Conservation (phyloP, 2,888 invertebrate species). For the Cephus pulcher region DNA sequence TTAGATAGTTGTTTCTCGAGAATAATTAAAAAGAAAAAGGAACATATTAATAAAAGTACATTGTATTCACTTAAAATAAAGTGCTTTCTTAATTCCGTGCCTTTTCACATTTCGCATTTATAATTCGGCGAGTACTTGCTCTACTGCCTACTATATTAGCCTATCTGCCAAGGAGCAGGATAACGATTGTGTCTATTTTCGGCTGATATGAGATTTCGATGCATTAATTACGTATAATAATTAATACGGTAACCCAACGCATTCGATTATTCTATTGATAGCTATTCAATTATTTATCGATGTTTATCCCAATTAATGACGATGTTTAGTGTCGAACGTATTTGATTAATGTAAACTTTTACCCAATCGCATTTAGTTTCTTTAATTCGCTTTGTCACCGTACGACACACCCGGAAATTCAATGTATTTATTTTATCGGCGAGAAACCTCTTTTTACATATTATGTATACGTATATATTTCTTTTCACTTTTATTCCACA, state of each 20-base stretch:
- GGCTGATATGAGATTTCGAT: too few species aligned
- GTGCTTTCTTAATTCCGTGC: conserved; percentile 62
- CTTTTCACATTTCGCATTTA: conserved; percentile 38
- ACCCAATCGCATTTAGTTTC: neutral
- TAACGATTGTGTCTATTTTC: too few species aligned
- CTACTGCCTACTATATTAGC: too few species aligned
- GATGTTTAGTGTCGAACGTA: too few species aligned
- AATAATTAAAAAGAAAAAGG: neutral
- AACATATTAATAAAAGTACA: conserved; percentile 31
- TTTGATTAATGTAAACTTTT: too few species aligned
- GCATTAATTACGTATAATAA: too few species aligned
- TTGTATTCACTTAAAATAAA: conserved; percentile 35
- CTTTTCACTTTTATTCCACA: conserved; percentile 23
- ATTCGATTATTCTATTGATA: too few species aligned
- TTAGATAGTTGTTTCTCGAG: conserved; percentile 40
- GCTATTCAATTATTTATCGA: conserved; percentile 22
- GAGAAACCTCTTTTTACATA: conserved; percentile 13
- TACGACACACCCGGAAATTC: conserved; percentile 34
- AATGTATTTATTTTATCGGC: conserved; percentile 48
- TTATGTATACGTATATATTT: neutral
- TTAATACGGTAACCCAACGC: too few species aligned
- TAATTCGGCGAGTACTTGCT: too few species aligned
- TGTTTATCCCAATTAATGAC: conserved; percentile 16
- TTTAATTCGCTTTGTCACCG: conserved; percentile 12
- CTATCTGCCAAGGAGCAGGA: too few species aligned